Evolutionary conservation across 2,888 invertebrate species (phyloP), one percentile per base, ranked within the genome.

Genomic region (Pristionchus japonicus): DNA sequence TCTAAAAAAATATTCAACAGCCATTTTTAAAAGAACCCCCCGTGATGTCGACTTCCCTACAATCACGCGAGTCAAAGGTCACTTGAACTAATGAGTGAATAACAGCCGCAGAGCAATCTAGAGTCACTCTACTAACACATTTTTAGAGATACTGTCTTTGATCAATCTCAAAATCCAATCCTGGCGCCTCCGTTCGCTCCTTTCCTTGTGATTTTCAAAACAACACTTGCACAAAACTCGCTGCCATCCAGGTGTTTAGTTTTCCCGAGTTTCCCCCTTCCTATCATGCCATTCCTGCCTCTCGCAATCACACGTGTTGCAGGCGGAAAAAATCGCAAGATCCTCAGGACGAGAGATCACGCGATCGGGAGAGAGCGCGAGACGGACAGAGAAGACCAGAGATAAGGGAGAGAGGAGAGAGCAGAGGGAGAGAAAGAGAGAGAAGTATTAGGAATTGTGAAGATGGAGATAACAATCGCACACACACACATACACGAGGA

Each of bases 361-460:
- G 31, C n/a, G 34, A 34, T 2, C 1, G 4, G 34, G 40, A 31
- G 34, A 52, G 82, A 52, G n/a, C 17, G 23, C 3, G 7, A 74
- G 74, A 40, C 20, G n/a, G 74, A 1, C 4, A 74, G 40, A 74
- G 74, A 43, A 67, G 40, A 70, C n/a, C 13, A 80, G 82, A 52
- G 49, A 82, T 49, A 31, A 49, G n/a, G 1, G 49, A 4, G 47
- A 82, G 52, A 47, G 13, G 23, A 15, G 74, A 40, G 74, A n/a
- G 74, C 27, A 74, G 74, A 64, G 74, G 23, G 40, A 40, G 74
- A 74, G 74, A 74, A 7, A n/a, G 40, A 64, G 40, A 74, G 74
- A 74, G 74, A 74, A 74, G 74, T 74, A 74, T 74, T 74, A 74
- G 74, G 74, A 74, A 74, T 37, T 67, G 43, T 40, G 74, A 74